phyloP scores from a whole-genome alignment of 2,888 invertebrate genomes.

The Harmothoe impar region DNA sequence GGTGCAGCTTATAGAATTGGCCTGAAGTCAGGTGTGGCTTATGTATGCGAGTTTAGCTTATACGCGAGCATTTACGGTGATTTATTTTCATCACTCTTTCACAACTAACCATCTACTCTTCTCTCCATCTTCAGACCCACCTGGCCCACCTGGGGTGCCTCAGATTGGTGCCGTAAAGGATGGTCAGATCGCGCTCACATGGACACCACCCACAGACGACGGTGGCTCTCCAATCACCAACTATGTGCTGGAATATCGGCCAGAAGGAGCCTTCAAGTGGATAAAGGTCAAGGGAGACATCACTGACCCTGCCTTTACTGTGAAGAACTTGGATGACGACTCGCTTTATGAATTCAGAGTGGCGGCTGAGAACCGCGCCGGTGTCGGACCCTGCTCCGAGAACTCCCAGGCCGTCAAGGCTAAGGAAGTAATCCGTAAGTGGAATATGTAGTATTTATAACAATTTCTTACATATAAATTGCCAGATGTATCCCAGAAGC shows the following conservation, averaged over 20 bases:
- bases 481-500: too few species aligned
- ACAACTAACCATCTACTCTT: too few species aligned
- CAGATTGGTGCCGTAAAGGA: slow-evolving; percentile 83
- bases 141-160: slow-evolving; percentile 72
- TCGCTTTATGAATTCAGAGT: slow-evolving; percentile 90
- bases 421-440: slow-evolving; percentile 69
- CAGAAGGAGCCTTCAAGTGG: slow-evolving; percentile 85
- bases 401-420: slow-evolving; percentile 88
- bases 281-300: slow-evolving; percentile 66
- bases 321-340: slow-evolving; percentile 69
- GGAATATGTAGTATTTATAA: too few species aligned
- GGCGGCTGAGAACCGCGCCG: slow-evolving; percentile 85
- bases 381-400: slow-evolving; percentile 86
- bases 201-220: slow-evolving; percentile 76
- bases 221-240: slow-evolving; percentile 74
- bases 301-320: slow-evolving; percentile 63
- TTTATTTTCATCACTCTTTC: too few species aligned
- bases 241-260: slow-evolving; percentile 86
- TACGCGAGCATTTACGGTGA: too few species aligned
- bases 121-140: slow-evolving; percentile 77
- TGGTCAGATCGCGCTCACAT: slow-evolving; percentile 91
- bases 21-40: too few species aligned
- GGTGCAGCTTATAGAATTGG: too few species aligned
- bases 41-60: too few species aligned
- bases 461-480: too few species aligned